These are phyloP conservation scores for Amblyopsis hoosieri DNA, from an alignment of 2,797 vertebrate genomes.

Conservation along the genomic window DNA sequence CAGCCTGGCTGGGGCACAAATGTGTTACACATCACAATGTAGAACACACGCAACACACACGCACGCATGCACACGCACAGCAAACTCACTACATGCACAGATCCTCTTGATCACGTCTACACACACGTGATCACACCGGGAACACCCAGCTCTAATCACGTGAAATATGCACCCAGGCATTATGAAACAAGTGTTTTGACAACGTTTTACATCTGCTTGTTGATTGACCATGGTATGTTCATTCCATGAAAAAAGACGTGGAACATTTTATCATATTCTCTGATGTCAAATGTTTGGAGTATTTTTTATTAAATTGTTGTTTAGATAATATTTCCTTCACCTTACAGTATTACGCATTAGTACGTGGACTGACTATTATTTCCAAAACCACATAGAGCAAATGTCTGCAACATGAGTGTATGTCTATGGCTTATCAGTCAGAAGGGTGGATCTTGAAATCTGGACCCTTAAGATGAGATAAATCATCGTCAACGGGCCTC, in stretches of 20 bases:
- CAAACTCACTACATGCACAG: background rate
- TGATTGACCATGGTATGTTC: too few species aligned
- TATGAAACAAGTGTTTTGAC: too few species aligned
- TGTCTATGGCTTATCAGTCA: conserved; percentile 14
- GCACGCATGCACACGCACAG: conserved; percentile 27
- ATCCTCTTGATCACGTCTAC: background rate
- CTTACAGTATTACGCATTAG: too few species aligned
- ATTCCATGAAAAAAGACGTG: too few species aligned
- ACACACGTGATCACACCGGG: conserved; percentile 4
- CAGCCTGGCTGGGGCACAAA: conserved; percentile 31
- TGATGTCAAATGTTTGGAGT: too few species aligned
- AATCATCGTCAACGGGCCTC: conserved; percentile 51
- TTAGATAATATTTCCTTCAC: too few species aligned
- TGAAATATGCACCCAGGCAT: too few species aligned
- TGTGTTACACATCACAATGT: conserved; percentile 33
- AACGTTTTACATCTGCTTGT: too few species aligned
- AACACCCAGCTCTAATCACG: background rate
- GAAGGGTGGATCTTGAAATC: conserved; percentile 33
- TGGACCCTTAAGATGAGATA: conserved; percentile 22
- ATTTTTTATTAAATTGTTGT: too few species aligned
- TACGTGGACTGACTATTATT: too few species aligned
- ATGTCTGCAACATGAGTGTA: background rate
- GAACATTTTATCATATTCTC: too few species aligned
- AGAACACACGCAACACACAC: background rate
- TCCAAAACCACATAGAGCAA: too few species aligned